Base-by-base conservation (phyloP, 2,113 vertebrate genomes). In the Falco punctatus region DNA sequence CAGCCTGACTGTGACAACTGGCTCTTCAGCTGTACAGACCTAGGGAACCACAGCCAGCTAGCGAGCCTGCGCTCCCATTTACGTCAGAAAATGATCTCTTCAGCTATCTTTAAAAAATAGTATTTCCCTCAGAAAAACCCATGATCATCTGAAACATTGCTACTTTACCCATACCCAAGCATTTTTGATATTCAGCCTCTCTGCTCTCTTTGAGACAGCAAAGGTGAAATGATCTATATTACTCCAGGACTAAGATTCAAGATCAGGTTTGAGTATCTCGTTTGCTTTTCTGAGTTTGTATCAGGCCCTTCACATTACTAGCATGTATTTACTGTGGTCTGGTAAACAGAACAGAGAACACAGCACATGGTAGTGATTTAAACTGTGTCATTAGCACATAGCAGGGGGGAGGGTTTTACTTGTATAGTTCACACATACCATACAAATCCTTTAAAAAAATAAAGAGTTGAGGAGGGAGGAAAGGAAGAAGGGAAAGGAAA, bases 331-430 rank as follows among this genome's bases (percentile, higher is more conserved):
- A 40, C 48, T 44, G 64, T 22, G 59, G 18, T 80, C 7, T 90
- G 61, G 46, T 54, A 66, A 88, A 44, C 51, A 86, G 85, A 90
- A 83, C 32, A 82, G 92, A 80, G 88, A 86, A 13, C 27, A 59
- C 6, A 64, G 91, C 71, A 93, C 44, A 58, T 73, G 88, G 67
- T 44, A 95, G 81, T 86, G 92, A 97, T 96, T 96, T 96, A 96
- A 97, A 91, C 44, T 38, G 58, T 88, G 71, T 80, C 78, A 94
- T 95, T 95, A 94, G 88, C 74, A 82, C 78, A 88, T 71, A 70
- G 88, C 71, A 49, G 71, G 85, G 61, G 62, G 78, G n/a, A 85
- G 90, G 61, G 85, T 85, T 90, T 55, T 73, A 57, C 71, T 87
- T 48, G 52, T 75, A 59, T 78, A 89, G 61, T 58, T 86, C 66